Percentiles rank a stretch among this genome's conserved stretches.
Conservation (phyloP, 2,888 invertebrate species). For the Cinara cedri region DNA sequence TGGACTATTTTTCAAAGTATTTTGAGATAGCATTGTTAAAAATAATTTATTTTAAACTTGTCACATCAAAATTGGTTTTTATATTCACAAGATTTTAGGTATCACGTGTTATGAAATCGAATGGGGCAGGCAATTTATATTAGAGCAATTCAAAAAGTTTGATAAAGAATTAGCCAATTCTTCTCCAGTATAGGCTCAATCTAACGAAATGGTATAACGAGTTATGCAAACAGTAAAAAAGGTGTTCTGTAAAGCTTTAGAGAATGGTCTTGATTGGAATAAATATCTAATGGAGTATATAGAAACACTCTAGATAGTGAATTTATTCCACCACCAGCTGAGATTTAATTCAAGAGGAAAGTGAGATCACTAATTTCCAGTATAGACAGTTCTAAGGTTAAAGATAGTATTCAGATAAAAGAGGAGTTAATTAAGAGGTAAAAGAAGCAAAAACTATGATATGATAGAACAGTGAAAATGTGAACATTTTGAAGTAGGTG, state of each 20-base stretch:
- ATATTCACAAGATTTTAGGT: constrained; percentile 25
- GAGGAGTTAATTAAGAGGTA: constrained; percentile 5
- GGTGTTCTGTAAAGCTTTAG: constrained; percentile 2
- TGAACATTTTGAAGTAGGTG: constrained; percentile 13
- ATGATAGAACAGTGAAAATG: not conserved
- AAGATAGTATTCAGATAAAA: not conserved
- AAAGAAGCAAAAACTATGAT: not conserved
- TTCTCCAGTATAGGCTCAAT: constrained; percentile 3
- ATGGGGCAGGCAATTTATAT: constrained; percentile 24
- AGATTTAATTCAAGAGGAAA: not conserved
- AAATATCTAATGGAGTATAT: constrained; percentile 17
- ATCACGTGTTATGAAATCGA: not conserved
- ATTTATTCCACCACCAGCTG: not conserved
- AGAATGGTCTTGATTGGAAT: not conserved
- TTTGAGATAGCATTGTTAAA: constrained; percentile 14
- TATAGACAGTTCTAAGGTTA: not conserved
- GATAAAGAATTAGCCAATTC: not conserved
- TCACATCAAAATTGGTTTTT: not conserved
- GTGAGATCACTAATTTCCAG: not conserved
- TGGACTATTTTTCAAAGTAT: constrained; percentile 45
- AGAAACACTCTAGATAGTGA: constrained; percentile 8
- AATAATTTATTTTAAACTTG: not conserved
- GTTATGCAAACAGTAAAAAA: constrained; percentile 10
- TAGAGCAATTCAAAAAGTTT: constrained; percentile 1
- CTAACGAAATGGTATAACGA: constrained; percentile 11